Percentiles rank a stretch among this genome's conserved stretches.
Evolutionary conservation across 2,888 invertebrate genomes (phyloP).

Genomic region (Drosophila histrio): DNA sequence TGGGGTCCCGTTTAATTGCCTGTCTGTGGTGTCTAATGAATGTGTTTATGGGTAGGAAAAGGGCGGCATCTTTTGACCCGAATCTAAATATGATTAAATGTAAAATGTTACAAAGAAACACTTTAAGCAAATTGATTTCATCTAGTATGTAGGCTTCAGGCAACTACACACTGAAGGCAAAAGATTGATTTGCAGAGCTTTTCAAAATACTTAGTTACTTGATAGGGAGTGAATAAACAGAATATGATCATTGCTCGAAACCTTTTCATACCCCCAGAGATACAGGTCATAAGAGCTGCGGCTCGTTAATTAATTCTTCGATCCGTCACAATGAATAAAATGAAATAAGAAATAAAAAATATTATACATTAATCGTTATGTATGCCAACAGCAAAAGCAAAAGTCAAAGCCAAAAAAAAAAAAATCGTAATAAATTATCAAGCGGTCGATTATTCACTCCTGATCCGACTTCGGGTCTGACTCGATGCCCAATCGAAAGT

Average conservation of each 20-base stretch:
- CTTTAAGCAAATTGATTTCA: constrained; percentile 16
- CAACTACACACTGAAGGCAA: no score
- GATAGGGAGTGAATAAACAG: not conserved
- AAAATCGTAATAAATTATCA: constrained; percentile 32
- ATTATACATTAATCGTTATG: constrained; percentile 43
- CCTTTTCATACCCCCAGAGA: constrained; percentile 29
- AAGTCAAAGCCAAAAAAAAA: not conserved
- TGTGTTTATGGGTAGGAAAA: constrained; percentile 9
- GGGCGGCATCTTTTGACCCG: constrained; percentile 48
- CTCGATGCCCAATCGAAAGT: constrained; percentile 23
- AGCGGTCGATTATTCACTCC: constrained; percentile 31
- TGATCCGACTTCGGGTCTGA: not conserved
- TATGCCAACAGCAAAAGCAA: constrained; percentile 32
- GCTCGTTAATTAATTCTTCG: constrained; percentile 44
- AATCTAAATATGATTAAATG: constrained; percentile 48
- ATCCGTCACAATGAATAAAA: constrained; percentile 36
- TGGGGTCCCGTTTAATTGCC: constrained; percentile 36
- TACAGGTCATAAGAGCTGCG: constrained; percentile 40
- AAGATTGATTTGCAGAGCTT: constrained; percentile 12
- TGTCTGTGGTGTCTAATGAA: constrained; percentile 27
- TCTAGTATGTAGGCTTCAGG: not conserved
- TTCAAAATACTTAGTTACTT: not conserved
- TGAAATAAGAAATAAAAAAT: no score
- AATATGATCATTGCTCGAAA: not conserved
- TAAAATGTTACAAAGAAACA: constrained; percentile 5